Percentiles rank a stretch among this genome's conserved stretches.
phyloP scores from a whole-genome alignment of 2,888 invertebrate genomes.

The Mimachlamys varia region DNA sequence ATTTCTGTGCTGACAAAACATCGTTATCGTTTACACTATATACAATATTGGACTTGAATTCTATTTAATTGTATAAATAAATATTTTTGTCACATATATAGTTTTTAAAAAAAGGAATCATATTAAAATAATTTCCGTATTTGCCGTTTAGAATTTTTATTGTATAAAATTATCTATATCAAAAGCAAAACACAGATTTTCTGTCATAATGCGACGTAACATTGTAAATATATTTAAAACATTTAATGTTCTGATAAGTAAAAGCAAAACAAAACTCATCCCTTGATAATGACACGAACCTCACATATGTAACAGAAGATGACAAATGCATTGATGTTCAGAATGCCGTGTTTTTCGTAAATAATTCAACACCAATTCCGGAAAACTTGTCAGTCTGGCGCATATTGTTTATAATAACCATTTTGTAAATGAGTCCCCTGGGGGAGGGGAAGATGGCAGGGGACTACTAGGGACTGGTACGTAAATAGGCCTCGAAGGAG shows the following conservation, averaged over 20 bases:
- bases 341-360: not conserved
- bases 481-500: not conserved
- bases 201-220: not conserved
- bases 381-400: not conserved
- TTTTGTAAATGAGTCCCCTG: not conserved
- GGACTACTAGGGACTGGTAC: not conserved
- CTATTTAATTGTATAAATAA: too few relatives aligned
- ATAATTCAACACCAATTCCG: not conserved
- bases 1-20: too few relatives aligned
- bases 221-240: not conserved
- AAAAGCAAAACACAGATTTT: too few relatives aligned
- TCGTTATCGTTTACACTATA: too few relatives aligned
- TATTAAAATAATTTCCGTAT: too few relatives aligned
- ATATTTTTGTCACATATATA: too few relatives aligned
- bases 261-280: not conserved
- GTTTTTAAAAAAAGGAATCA: too few relatives aligned
- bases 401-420: not conserved
- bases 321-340: not conserved
- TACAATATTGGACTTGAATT: too few relatives aligned
- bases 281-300: too few relatives aligned
- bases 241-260: not conserved
- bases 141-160: too few relatives aligned
- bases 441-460: not conserved
- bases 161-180: too few relatives aligned
- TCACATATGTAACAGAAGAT: not conserved